A percentile compares a stretch with the other conserved stretches of the same genome.
Conservation (phyloP, 1,140 invertebrate genomes). For the Drosophila santomea region DNA sequence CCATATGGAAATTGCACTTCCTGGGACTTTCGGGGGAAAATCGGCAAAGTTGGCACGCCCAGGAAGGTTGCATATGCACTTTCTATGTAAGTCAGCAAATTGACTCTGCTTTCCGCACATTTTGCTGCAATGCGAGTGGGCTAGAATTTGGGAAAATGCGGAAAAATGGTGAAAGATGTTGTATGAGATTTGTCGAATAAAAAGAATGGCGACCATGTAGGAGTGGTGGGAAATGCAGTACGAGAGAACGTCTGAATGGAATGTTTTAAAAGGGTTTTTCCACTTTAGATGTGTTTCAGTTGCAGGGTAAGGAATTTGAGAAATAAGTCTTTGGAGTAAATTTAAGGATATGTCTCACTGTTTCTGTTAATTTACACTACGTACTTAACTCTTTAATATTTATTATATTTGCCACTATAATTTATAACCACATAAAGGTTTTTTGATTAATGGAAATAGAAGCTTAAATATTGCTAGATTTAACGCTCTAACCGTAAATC, state of each 20-base stretch:
- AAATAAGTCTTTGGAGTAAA: not conserved
- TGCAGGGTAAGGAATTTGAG: not conserved
- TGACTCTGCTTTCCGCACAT: conserved; percentile 66
- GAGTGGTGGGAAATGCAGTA: not conserved
- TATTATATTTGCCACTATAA: too few species aligned
- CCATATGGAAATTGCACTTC: conserved; percentile 56
- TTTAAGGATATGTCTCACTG: not conserved
- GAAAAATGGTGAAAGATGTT: conserved; percentile 7
- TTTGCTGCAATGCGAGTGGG: conserved; percentile 50
- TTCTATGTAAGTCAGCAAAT: conserved; percentile 70
- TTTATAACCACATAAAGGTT: too few species aligned
- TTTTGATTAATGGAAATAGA: too few species aligned
- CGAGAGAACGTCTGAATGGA: not conserved
- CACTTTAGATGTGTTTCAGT: conserved; percentile 5
- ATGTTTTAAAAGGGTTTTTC: conserved; percentile 11
- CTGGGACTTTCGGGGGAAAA: conserved; percentile 5
- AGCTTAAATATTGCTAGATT: not conserved
- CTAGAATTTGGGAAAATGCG: conserved; percentile 8
- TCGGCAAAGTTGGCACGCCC: not conserved
- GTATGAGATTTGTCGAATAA: not conserved
- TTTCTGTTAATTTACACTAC: too few species aligned
- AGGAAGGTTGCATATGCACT: conserved; percentile 43
- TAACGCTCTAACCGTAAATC: not conserved
- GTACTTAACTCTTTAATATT: too few species aligned
- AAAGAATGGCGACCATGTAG: not conserved